A percentile compares a stretch with the other conserved stretches of the same genome.
Conservation (phyloP, 2,797 vertebrate species). For the Melanotaenia maccullochi region DNA sequence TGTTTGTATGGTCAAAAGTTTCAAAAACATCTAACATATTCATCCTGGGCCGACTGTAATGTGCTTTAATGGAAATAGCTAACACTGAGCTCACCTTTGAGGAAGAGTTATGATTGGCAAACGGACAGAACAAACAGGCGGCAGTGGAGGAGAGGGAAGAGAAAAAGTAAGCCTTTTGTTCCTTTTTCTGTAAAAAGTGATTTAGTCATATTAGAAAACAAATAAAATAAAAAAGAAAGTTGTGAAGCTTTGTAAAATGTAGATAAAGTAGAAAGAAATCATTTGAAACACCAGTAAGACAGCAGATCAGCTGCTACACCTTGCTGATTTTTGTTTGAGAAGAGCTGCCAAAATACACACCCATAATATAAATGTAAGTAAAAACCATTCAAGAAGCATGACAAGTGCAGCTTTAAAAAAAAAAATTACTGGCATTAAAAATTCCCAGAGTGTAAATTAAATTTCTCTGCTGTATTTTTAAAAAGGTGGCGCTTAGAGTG, state of each 20-base stretch:
- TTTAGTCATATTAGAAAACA: neutral
- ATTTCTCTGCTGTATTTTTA: conserved; percentile 44
- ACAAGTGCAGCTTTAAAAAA: conserved; percentile 10
- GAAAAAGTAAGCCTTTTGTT: neutral
- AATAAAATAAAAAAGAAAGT: neutral
- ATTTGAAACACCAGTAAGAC: neutral
- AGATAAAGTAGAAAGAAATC: neutral
- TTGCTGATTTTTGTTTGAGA: neutral
- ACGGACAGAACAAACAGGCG: conserved; percentile 18
- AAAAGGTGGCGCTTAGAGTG: conserved; percentile 37
- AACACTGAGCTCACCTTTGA: neutral
- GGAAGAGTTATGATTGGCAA: conserved; percentile 30
- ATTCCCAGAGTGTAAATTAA: conserved; percentile 43
- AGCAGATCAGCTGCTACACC: neutral
- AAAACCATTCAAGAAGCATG: neutral
- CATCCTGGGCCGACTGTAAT: conserved; percentile 8
- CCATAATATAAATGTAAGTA: neutral
- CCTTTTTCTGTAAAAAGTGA: neutral
- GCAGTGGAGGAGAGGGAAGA: neutral
- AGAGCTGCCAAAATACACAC: neutral
- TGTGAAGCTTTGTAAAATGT: neutral
- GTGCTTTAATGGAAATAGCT: conserved; percentile 5
- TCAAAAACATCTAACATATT: conserved; percentile 43
- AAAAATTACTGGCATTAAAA: conserved; percentile 19
- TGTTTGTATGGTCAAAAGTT: conserved; percentile 23